Conservation (phyloP, 2,888 invertebrate species). For the Drosophila gaucha region DNA sequence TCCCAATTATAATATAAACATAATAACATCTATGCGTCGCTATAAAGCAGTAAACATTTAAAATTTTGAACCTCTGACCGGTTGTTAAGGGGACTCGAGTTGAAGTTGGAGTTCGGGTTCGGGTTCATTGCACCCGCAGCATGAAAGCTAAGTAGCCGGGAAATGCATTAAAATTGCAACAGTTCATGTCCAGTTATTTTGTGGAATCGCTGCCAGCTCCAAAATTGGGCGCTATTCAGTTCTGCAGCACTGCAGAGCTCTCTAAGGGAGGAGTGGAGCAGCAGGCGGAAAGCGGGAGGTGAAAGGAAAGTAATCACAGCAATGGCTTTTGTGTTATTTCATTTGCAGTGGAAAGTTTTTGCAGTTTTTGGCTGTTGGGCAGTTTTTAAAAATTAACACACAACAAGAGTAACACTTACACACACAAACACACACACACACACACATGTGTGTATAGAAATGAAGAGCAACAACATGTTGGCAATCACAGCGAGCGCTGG, state of each 20-base stretch:
- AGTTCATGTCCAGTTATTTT: constrained; percentile 57
- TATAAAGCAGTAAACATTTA: constrained; percentile 4
- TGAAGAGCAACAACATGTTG: constrained; percentile 57
- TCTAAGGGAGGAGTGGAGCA: neutral
- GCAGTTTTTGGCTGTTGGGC: constrained; percentile 68
- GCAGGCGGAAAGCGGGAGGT: neutral
- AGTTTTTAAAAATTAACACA: constrained; percentile 77
- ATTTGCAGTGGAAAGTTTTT: constrained; percentile 61
- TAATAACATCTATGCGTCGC: neutral
- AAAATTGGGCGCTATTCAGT: constrained; percentile 18
- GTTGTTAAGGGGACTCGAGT: neutral
- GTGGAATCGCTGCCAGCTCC: constrained; percentile 43
- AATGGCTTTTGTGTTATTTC: constrained; percentile 73
- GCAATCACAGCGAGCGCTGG: constrained; percentile 66
- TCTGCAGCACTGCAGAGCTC: neutral
- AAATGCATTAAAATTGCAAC: constrained; percentile 73
- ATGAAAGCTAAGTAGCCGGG: constrained; percentile 61
- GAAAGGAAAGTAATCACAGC: constrained; percentile 70
- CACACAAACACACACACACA: constrained; percentile 22
- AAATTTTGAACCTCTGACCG: constrained; percentile 11
- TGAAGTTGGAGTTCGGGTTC: neutral
- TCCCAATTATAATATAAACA: constrained; percentile 1
- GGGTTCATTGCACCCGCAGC: constrained; percentile 45
- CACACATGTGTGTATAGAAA: constrained; percentile 25
- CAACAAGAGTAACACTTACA: constrained; percentile 42